These are phyloP conservation scores for Phenganax subtilis DNA, from an alignment of 92 coral and sea anemone species.

Conservation along the genomic window DNA sequence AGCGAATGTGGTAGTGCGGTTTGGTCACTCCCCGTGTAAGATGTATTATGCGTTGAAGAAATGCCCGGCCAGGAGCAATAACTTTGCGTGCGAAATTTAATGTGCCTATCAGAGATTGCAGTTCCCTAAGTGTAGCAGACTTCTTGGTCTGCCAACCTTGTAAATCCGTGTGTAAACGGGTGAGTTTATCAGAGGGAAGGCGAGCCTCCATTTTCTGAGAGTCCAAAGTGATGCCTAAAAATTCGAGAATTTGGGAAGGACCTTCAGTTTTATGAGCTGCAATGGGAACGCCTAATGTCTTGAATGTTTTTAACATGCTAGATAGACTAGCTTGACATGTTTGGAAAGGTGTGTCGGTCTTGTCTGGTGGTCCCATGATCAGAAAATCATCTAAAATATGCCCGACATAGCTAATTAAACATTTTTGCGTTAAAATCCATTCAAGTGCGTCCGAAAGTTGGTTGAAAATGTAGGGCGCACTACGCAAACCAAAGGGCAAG, in stretches of 20 bases:
- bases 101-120: constrained; percentile 51
- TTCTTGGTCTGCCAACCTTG: constrained; percentile 20
- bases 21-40: constrained; percentile 48
- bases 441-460: constrained; percentile 53
- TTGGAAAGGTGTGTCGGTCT: constrained; percentile 25
- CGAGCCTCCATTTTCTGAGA: constrained; percentile 53
- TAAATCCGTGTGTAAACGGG: constrained; percentile 35
- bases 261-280: constrained; percentile 48
- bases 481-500: constrained; percentile 49
- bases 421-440: constrained; percentile 48
- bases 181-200: constrained; percentile 49
- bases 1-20: constrained; percentile 55
- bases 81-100: constrained; percentile 58
- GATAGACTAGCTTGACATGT: constrained; percentile 38
- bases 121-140: constrained; percentile 46
- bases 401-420: constrained; percentile 33
- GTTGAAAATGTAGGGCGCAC: constrained; percentile 51
- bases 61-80: constrained; percentile 48
- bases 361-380: constrained; percentile 42
- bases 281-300: constrained; percentile 48
- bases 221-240: constrained; percentile 49
- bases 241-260: constrained; percentile 45
- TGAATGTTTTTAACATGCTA: constrained; percentile 50
- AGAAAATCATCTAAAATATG: constrained; percentile 58
- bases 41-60: constrained; percentile 50